Percentiles rank a stretch among this genome's conserved stretches.
Conservation (phyloP, 2,113 vertebrate species). For the Tringa solitaria region DNA sequence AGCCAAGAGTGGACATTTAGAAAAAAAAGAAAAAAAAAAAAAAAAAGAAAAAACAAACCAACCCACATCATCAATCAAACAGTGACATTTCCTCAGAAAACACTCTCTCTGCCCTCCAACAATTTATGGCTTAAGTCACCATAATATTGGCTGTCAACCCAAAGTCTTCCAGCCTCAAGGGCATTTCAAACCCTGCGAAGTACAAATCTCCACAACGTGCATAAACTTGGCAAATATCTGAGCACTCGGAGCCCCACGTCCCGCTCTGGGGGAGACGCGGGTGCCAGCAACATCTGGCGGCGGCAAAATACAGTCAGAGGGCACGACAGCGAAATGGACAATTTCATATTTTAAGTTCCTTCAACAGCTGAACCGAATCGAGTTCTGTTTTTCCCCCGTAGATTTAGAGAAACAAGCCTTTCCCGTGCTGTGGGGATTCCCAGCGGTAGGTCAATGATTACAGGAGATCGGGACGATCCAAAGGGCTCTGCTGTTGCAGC, state of each 20-base stretch:
- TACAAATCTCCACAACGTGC: slow-evolving; percentile 26
- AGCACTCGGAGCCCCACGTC: neutral
- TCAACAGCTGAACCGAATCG: neutral
- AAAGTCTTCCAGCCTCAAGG: slow-evolving; percentile 31
- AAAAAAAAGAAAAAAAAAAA: too few relatives aligned
- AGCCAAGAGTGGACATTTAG: neutral
- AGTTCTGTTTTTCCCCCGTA: accelerated
- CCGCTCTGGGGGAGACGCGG: neutral
- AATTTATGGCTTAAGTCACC: slow-evolving; percentile 67
- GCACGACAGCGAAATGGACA: neutral
- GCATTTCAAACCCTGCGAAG: slow-evolving; percentile 34
- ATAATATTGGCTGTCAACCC: slow-evolving; percentile 49
- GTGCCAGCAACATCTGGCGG: neutral
- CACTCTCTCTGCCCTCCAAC: slow-evolving; percentile 11
- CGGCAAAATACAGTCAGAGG: neutral
- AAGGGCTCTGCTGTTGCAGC: neutral
- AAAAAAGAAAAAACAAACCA: neutral
- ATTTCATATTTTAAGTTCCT: neutral
- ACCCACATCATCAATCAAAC: slow-evolving; percentile 1
- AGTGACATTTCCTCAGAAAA: slow-evolving; percentile 45
- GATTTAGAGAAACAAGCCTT: neutral
- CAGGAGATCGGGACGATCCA: neutral
- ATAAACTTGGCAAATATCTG: slow-evolving; percentile 47
- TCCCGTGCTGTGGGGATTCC: neutral
- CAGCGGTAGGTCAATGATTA: neutral